phyloP scores from a whole-genome alignment of 2,888 invertebrate genomes.

The Diogma glabrata region DNA sequence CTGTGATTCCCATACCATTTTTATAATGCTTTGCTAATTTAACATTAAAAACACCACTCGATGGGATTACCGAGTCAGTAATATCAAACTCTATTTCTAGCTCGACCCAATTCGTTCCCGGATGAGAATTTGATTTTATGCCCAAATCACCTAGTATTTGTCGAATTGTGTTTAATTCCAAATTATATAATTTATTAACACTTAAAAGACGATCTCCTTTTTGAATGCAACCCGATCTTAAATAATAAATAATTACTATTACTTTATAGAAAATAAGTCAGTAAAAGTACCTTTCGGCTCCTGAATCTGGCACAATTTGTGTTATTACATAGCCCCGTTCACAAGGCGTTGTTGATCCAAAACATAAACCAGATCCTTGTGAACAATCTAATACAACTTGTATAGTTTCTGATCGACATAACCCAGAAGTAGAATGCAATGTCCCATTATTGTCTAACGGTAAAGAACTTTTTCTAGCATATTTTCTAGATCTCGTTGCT shows the following conservation, averaged over 20 bases:
- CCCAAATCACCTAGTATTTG: conserved; percentile 32
- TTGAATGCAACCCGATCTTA: conserved; percentile 64
- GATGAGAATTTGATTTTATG: conserved; percentile 35
- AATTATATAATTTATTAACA: conserved; percentile 65
- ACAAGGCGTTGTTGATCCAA: conserved; percentile 28
- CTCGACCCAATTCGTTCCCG: conserved; percentile 53
- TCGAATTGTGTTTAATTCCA: conserved; percentile 46
- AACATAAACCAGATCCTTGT: conserved; percentile 34
- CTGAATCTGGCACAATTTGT: conserved; percentile 32
- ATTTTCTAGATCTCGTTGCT: conserved; percentile 24
- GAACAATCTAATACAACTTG: conserved; percentile 36
- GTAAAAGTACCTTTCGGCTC: conserved; percentile 28
- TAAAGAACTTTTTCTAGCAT: conserved; percentile 40
- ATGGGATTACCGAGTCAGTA: conserved; percentile 81
- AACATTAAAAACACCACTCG: conserved; percentile 82
- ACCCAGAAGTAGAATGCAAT: conserved; percentile 27
- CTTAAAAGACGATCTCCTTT: conserved; percentile 73
- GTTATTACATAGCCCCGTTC: conserved; percentile 31
- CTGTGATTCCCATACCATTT: conserved; percentile 79
- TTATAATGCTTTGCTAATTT: conserved; percentile 64
- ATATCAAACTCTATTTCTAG: conserved; percentile 83
- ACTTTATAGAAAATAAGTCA: neutral
- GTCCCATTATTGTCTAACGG: conserved; percentile 27
- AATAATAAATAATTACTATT: conserved; percentile 25
- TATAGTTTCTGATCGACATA: conserved; percentile 35